phyloP scores from a whole-genome alignment of 1,140 invertebrate genomes.

The Pseudomyrmex cubaensis region DNA sequence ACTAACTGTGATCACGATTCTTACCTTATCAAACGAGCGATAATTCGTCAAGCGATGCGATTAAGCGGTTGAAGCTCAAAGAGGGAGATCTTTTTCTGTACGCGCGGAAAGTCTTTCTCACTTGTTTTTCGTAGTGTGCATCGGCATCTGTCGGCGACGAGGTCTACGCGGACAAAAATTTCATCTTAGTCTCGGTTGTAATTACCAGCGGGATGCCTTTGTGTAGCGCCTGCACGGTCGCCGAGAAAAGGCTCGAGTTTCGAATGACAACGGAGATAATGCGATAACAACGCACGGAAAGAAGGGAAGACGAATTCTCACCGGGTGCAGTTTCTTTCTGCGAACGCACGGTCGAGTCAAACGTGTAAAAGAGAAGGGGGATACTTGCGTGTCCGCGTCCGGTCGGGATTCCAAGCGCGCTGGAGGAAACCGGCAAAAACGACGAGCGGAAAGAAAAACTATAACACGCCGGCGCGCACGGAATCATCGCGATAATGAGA shows the following conservation, averaged over 20 bases:
- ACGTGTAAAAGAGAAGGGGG: neutral
- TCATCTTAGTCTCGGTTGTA: conserved; percentile 56
- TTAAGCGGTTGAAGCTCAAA: conserved; percentile 6
- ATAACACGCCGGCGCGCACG: conserved; percentile 62
- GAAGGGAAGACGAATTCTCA: conserved; percentile 54
- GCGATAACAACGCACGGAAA: conserved; percentile 42
- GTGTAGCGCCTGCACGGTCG: conserved; percentile 43
- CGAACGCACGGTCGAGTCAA: conserved; percentile 2
- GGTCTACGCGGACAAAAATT: conserved; percentile 35
- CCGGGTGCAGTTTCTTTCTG: conserved; percentile 45
- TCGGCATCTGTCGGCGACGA: conserved; percentile 26
- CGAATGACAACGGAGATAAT: conserved; percentile 62
- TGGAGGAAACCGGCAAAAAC: conserved; percentile 34
- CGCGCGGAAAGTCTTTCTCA: neutral
- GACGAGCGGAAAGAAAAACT: conserved; percentile 47
- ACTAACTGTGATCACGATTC: too few species aligned
- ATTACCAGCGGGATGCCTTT: conserved; percentile 66
- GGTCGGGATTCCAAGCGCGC: conserved; percentile 42
- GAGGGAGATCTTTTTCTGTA: neutral
- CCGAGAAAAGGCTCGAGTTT: conserved; percentile 45
- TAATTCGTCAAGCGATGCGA: conserved; percentile 6
- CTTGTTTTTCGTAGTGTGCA: neutral
- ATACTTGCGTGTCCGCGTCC: conserved; percentile 20
- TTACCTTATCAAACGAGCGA: neutral
- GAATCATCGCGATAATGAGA: conserved; percentile 73